These are phyloP conservation scores for Phalanger gymnotis DNA, from an alignment of 2,797 vertebrate species.

Conservation along the genomic window DNA sequence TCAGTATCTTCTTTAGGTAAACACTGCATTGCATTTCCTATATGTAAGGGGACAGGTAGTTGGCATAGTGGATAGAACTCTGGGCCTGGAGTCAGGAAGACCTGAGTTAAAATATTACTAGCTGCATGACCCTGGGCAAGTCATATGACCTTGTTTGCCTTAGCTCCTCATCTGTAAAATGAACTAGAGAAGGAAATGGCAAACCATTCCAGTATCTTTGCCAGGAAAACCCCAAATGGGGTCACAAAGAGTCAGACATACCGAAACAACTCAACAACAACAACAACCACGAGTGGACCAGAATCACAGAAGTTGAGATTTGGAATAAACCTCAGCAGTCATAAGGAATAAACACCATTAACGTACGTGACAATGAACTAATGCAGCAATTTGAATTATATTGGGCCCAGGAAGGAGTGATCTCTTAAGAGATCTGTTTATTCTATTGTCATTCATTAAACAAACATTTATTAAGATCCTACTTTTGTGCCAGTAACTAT, in stretches of 20 bases:
- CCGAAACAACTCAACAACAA: neutral
- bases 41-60: no score
- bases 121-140: neutral
- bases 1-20: neutral
- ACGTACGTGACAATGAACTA: neutral
- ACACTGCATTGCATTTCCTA: neutral
- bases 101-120: neutral
- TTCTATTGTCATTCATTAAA: neutral
- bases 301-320: neutral
- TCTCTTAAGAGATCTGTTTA: neutral
- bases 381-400: neutral
- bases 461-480: neutral
- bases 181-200: neutral
- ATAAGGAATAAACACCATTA: neutral
- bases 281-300: neutral
- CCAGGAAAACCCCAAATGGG: neutral
- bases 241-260: neutral
- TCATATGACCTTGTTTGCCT: neutral
- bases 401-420: neutral
- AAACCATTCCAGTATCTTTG: neutral
- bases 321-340: neutral
- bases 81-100: neutral
- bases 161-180: neutral
- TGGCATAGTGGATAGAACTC: no score
- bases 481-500: neutral